Evolutionary conservation across 2,113 vertebrate genomes (phyloP).

Genomic region (Eublepharis macularius): DNA sequence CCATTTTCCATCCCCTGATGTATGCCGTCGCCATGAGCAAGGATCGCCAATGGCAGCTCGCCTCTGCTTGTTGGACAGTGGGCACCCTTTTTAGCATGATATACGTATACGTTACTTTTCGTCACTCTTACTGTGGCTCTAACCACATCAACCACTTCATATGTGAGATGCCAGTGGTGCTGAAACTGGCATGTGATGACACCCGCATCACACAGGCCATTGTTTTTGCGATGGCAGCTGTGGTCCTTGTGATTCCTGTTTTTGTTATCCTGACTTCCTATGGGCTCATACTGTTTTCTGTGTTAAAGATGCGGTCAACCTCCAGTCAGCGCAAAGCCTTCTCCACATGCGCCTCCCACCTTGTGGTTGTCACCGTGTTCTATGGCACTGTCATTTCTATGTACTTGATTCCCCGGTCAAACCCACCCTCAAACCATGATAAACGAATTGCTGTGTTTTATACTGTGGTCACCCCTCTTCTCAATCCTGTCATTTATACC

Average conservation of each 20-base stretch:
- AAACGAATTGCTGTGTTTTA: slow-evolving; percentile 55
- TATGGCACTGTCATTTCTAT: slow-evolving; percentile 48
- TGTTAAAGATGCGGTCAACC: slow-evolving; percentile 38
- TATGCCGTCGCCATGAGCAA: not conserved
- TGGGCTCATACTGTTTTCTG: slow-evolving; percentile 21
- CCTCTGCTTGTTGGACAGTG: not conserved
- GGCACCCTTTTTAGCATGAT: not conserved
- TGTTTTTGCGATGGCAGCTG: slow-evolving; percentile 26
- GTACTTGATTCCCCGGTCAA: slow-evolving; percentile 41
- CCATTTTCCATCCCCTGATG: slow-evolving; percentile 2
- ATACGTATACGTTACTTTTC: slow-evolving; percentile 28
- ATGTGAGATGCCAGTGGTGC: slow-evolving; percentile 48
- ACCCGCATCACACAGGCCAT: slow-evolving; percentile 29
- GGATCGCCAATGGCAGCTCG: not conserved
- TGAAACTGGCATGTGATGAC: slow-evolving; percentile 53
- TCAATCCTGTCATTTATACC: slow-evolving; percentile 62
- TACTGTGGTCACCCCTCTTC: slow-evolving; percentile 52
- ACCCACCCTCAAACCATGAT: slow-evolving; percentile 31
- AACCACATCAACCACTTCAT: slow-evolving; percentile 50
- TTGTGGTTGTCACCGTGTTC: no score
- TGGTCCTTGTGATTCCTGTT: slow-evolving; percentile 21
- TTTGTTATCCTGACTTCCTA: slow-evolving; percentile 41
- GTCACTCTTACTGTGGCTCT: slow-evolving; percentile 29
- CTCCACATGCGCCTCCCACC: no score
- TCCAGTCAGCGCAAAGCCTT: slow-evolving; percentile 34